Base-by-base conservation (phyloP, 2,888 invertebrate species). In the Epirrhoe alternata region DNA sequence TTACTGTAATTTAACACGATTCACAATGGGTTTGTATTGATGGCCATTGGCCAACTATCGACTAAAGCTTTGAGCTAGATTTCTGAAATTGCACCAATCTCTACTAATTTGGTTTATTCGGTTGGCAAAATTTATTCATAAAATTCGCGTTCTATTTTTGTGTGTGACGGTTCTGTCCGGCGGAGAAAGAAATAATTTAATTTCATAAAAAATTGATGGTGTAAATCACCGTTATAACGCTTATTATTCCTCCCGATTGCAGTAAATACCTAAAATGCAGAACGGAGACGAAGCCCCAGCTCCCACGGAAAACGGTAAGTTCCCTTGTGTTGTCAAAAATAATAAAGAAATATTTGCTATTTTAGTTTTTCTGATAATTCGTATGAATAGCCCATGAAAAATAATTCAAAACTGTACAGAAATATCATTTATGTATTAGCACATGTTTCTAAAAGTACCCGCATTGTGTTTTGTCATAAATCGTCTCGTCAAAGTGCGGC, bases 111-210 rank as follows among this genome's bases (percentile, higher is more conserved):
- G 68, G 59, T 66, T 77, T 78, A 77, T 76, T 78, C 81, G 77
- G 87, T 88, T 87, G 87, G 87, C 85, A 82, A 85, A 86, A 87
- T 86, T 90, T 89, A 88, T 90, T 92, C 90, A 88, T 88, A 90
- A 55, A 61, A 61, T 86, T 91, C 92, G 89, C 89, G 89, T 92
- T 93, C 93, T 93, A 93, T 93, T 93, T 92, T 93, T 90, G 92
- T 91, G 92, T 88, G 90, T 92, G 93, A 93, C 92, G 92, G 92
- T 89, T 86, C 89, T 83, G 88, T 91, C 82, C 82, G 84, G 84
- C 86, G 77, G 81, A 83, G 77, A 85, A 86, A 79, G 81, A 85
- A 68, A 64, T 51, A 57, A 47, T 83, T 84, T 80, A 83, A 86
- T 81, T 89, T 89, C 85, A 81, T 80, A 83, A 84, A 82, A 86